These are phyloP conservation scores for Tyria jacobaeae DNA, from an alignment of 2,888 invertebrate genomes.

Conservation along the genomic window DNA sequence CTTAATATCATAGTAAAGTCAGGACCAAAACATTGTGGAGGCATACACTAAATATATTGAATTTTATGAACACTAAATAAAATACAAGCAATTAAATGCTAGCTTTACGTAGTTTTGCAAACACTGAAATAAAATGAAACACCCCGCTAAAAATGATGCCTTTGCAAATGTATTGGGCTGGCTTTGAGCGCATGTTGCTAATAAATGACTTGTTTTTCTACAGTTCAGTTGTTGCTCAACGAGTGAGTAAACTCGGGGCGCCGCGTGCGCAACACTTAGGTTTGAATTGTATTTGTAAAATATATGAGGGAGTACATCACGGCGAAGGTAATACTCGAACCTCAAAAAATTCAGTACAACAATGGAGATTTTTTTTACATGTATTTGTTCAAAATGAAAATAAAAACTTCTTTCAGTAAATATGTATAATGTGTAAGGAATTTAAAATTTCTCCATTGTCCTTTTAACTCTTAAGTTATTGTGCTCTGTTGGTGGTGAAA, in stretches of 20 bases:
- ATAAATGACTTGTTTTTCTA: conserved; percentile 87
- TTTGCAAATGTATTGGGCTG: conserved; percentile 76
- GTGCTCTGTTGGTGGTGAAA: conserved; percentile 67
- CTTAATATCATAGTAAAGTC: conserved; percentile 78
- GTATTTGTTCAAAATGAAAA: background rate
- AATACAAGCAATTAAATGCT: conserved; percentile 11
- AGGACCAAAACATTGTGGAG: conserved; percentile 77
- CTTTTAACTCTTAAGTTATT: conserved; percentile 56
- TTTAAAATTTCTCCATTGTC: conserved; percentile 71
- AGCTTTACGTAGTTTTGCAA: conserved; percentile 19
- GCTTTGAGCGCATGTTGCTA: conserved; percentile 85
- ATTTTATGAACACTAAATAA: background rate
- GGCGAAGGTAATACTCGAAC: conserved; percentile 83
- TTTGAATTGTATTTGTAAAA: conserved; percentile 86
- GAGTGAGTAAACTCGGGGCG: conserved; percentile 86
- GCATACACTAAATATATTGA: conserved; percentile 57
- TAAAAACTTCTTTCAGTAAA: conserved; percentile 1
- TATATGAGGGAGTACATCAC: conserved; percentile 83
- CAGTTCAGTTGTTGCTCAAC: conserved; percentile 86
- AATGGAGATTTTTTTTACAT: conserved; percentile 63
- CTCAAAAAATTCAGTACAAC: conserved; percentile 77
- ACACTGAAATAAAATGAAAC: conserved; percentile 8
- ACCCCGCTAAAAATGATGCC: conserved; percentile 54
- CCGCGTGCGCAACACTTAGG: conserved; percentile 86
- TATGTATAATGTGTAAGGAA: conserved; percentile 26